Evolutionary conservation across 2,888 invertebrate genomes (phyloP).

Genomic region (Copidosoma aretas): DNA sequence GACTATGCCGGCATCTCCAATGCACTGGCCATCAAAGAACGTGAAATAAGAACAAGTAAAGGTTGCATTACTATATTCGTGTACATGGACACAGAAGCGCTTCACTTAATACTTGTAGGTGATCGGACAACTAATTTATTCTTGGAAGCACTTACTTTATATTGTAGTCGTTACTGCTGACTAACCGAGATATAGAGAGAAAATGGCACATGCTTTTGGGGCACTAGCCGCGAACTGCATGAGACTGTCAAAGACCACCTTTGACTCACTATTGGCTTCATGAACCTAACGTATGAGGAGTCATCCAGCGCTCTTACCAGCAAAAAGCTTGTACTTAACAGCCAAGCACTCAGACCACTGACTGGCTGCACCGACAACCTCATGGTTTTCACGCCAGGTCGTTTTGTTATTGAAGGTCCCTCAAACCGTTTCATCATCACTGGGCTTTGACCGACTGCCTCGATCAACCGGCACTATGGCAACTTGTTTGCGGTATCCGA

Average conservation of each 20-base stretch:
- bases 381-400: too few relatives aligned
- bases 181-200: slow-evolving; percentile 22
- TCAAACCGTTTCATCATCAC: too few relatives aligned
- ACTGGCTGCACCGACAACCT: not conserved
- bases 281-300: slow-evolving; percentile 1
- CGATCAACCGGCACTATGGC: too few relatives aligned
- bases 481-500: too few relatives aligned
- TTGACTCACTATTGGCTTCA: not conserved
- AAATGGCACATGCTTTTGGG: slow-evolving; percentile 32
- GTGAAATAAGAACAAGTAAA: slow-evolving; percentile 25
- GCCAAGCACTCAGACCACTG: not conserved
- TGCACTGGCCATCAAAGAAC: slow-evolving; percentile 17
- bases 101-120: slow-evolving; percentile 31
- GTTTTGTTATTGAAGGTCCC: not conserved
- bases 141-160: slow-evolving; percentile 13
- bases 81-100: slow-evolving; percentile 27
- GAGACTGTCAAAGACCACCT: slow-evolving; percentile 1
- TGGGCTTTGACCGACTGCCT: not conserved
- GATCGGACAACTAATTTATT: slow-evolving; percentile 26
- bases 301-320: not conserved
- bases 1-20: slow-evolving; percentile 34
- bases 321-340: too few relatives aligned
- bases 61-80: slow-evolving; percentile 30
- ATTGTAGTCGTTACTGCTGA: slow-evolving; percentile 20
- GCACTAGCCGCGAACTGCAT: slow-evolving; percentile 15